Evolutionary conservation across 2,888 invertebrate genomes (phyloP), one percentile per base, ranked within the genome.

Genomic region (Tineola bisselliella): DNA sequence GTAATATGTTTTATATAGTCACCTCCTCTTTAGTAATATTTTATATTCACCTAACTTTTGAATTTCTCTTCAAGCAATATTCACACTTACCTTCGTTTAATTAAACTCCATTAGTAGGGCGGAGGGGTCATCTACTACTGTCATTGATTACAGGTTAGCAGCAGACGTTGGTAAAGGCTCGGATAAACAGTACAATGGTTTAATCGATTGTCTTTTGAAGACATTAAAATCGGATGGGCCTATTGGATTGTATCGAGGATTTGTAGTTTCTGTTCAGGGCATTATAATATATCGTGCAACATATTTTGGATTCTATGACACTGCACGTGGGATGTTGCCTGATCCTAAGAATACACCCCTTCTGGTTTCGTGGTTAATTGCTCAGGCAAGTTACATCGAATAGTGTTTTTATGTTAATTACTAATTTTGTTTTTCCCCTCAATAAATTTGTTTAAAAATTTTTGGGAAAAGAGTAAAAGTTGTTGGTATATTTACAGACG

Each of bases 221-320:
- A 96, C 95, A 69, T 81, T 91, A 73, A 94, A 93, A 79, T 83
- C 91, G 64, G 97, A 97, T 75, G 97, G 97, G 60, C 77, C 93
- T 1, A 74, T 88, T 61, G 97, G 97, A 64, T 87, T 96, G 66
- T 98, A 98, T 88, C 90, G 95, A 74, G 97, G 97, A 61, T 97
- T 97, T 84, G 87, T 94, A 67, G 97, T 97, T 64, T 97, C 97
- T 33, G 97, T 97, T 63, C 96, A 97, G 88, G 97, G 97, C 74
- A 96, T 96, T 79, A 92, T 97, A 75, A 96, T 97, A 77, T 98
- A 97, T 87, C 93, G 96, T 74, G 97, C 97, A 33, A 93, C 96
- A 59, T 97, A 96, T 90, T 97, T 97, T 79, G 97, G 97, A 63
- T 93, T 94, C 88, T 97, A 93, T 80, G 97, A 97, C 79, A 97